Percentiles rank a stretch among this genome's conserved stretches.
phyloP scores from a whole-genome alignment of 2,113 vertebrate species.

The Castor canadensis region DNA sequence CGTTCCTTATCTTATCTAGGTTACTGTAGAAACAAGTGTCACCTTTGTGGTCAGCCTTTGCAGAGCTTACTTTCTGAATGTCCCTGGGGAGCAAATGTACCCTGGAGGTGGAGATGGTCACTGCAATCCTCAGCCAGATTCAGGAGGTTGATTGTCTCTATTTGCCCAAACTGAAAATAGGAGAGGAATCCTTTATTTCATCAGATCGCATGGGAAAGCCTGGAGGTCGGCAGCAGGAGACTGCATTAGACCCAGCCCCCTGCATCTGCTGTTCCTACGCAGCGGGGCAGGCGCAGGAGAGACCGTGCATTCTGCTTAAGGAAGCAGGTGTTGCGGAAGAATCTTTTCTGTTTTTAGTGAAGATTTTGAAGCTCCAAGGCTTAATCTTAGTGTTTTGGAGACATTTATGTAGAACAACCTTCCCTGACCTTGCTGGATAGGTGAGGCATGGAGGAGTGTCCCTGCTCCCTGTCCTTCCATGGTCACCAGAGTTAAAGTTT shows the following conservation, averaged over 20 bases:
- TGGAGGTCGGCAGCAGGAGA: background rate
- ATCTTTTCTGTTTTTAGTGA: background rate
- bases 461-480: background rate
- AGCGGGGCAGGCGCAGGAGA: background rate
- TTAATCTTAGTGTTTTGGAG: background rate
- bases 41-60: background rate
- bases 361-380: background rate
- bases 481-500: background rate
- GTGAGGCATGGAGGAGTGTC: too few relatives aligned
- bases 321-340: background rate
- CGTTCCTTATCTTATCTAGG: background rate
- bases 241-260: background rate
- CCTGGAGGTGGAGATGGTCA: background rate
- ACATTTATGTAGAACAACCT: background rate
- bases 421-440: background rate
- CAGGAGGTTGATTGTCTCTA: background rate
- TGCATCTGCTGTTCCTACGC: too few relatives aligned
- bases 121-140: background rate
- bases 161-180: background rate
- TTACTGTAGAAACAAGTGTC: background rate
- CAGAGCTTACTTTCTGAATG: background rate
- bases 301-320: background rate
- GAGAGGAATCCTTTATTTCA: background rate
- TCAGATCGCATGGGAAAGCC: conserved; percentile 24
- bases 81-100: background rate